These are phyloP conservation scores for Lucifuga dentata DNA, from an alignment of 2,113 vertebrate genomes.

Conservation along the genomic window DNA sequence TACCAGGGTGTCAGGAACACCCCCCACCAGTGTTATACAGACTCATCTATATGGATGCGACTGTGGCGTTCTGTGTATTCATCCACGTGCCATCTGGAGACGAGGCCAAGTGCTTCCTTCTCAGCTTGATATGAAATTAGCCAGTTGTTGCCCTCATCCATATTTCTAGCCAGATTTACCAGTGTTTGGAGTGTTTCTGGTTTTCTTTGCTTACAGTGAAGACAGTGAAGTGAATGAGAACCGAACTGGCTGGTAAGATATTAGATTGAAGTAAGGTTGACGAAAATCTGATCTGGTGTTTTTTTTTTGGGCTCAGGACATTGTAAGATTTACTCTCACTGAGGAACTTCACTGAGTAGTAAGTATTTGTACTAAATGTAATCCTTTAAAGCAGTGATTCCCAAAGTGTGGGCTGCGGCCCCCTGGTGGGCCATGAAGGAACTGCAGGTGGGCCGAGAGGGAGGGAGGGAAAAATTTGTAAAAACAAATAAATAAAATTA, in stretches of 20 bases:
- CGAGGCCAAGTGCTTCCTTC: constrained; percentile 46
- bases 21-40: constrained; percentile 58
- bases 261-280: background rate
- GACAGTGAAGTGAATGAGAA: background rate
- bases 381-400: too few species aligned
- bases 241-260: background rate
- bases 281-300: background rate
- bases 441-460: too few species aligned
- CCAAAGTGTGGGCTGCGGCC: too few species aligned
- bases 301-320: background rate
- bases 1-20: constrained; percentile 75
- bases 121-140: constrained; percentile 57
- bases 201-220: background rate
- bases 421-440: too few species aligned
- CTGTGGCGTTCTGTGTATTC: constrained; percentile 41
- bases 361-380: too few species aligned
- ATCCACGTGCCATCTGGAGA: constrained; percentile 65
- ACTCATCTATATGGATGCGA: constrained; percentile 64
- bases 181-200: constrained; percentile 16
- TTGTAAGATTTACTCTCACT: background rate
- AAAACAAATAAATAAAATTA: too few species aligned
- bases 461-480: too few species aligned
- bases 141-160: constrained; percentile 35
- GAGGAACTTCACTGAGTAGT: too few species aligned
- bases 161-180: constrained; percentile 36